Evolutionary conservation across 2,113 vertebrate genomes (phyloP), one percentile per base, ranked within the genome.

Genomic region (Limnothrissa miodon): DNA sequence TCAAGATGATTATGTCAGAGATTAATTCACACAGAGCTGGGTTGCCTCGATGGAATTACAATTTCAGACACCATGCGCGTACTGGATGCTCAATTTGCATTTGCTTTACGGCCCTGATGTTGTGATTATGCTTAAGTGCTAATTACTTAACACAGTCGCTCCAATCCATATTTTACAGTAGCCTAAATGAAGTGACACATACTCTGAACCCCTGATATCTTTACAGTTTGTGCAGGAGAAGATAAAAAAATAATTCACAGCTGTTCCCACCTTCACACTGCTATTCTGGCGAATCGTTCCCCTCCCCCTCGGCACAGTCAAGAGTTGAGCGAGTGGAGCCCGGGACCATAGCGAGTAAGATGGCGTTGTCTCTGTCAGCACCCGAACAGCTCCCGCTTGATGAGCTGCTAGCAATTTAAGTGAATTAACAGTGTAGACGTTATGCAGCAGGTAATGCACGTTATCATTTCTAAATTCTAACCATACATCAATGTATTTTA

Each of bases 341-440:
- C 84, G 88, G 82, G 85, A 86, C 82, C 87, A 42, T 82, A 29
- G 48, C 33, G 81, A 90, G 90, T 87, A 94, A 94, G 91, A 95
- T 94, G 94, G 94, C 91, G 94, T 91, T 91, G 70, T 59, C 17
- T 83, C 89, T 83, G 94, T 93, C 94, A 95, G 94, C 90, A 94
- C 95, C 90, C 88, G 93, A 93, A 95, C 93, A 95, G 95, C 93
- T 93, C 93, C 91, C 56, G 33, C 11, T 33, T 36, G 66, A 74
- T 39, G 25, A n/a, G 25, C 66, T 74, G 29, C 25, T 17, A 36
- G 36, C 66, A 15, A 11, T 36, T 74, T 74, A 74, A 74, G 13
- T 74, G 66, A 74, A 36, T 74, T 74, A 15, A n/a, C 29, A 17
- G 33, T 74, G 59, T 11, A 21, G 56, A 74, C 11, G 33, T 5